A percentile compares a stretch with the other conserved stretches of the same genome.
phyloP scores from a whole-genome alignment of 2,888 invertebrate species.

The Drosophila nr. perissopoda region DNA sequence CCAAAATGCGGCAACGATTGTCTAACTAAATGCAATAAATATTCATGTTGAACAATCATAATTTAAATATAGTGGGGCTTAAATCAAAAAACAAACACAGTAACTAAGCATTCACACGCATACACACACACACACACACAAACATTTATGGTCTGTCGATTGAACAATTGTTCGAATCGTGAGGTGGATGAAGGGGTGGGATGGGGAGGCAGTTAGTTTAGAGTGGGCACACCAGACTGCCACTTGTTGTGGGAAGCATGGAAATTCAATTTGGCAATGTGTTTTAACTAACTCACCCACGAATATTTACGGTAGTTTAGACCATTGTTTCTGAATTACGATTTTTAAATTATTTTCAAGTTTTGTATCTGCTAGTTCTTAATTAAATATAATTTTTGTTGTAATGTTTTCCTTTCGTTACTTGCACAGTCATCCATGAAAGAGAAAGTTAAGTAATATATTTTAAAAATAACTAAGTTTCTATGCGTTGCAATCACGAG shows the following conservation, averaged over 20 bases:
- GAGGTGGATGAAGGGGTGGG: neutral
- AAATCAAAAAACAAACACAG: slow-evolving; percentile 68
- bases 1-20: slow-evolving; percentile 39
- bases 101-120: slow-evolving; percentile 17
- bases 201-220: neutral
- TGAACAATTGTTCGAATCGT: slow-evolving; percentile 31
- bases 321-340: neutral
- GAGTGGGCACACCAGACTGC: neutral
- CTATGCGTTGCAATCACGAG: neutral
- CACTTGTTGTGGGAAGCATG: neutral
- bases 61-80: slow-evolving; percentile 68
- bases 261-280: neutral
- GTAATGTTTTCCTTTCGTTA: neutral
- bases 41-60: slow-evolving; percentile 74
- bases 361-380: neutral
- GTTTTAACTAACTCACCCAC: neutral
- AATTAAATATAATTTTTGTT: neutral
- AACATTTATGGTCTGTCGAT: slow-evolving; percentile 52
- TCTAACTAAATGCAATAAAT: slow-evolving; percentile 63
- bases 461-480: neutral
- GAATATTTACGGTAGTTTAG: neutral
- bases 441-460: neutral
- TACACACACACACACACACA: neutral
- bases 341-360: neutral
- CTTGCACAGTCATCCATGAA: neutral